These are phyloP conservation scores for Octonoba sinensis DNA, from an alignment of 2,888 invertebrate genomes.

Conservation along the genomic window DNA sequence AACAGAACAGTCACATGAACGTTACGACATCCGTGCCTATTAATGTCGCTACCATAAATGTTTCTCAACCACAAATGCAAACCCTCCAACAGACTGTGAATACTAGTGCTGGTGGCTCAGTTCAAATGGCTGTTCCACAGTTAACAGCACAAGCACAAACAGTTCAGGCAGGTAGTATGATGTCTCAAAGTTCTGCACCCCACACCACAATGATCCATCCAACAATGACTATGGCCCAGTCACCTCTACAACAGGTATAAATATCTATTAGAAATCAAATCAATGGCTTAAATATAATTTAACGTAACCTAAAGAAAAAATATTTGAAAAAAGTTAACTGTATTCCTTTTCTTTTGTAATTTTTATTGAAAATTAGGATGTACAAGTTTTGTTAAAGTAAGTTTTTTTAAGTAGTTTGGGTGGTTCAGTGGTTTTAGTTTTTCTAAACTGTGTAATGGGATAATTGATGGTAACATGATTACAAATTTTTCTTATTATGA, in stretches of 20 bases:
- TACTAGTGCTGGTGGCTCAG: slow-evolving; percentile 43
- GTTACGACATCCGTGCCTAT: slow-evolving; percentile 27
- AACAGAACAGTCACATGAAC: slow-evolving; percentile 37
- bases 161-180: slow-evolving; percentile 45
- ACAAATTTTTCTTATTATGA: no score
- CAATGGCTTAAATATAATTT: no score
- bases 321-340: no score
- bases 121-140: slow-evolving; percentile 49
- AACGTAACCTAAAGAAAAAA: no score
- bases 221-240: slow-evolving; percentile 56
- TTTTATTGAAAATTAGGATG: no score
- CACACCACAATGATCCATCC: slow-evolving; percentile 55
- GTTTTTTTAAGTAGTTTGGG: no score
- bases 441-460: no score
- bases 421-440: no score
- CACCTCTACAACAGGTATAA: slow-evolving; percentile 49
- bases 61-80: slow-evolving; percentile 28
- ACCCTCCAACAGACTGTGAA: slow-evolving; percentile 27
- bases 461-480: no score
- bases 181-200: slow-evolving; percentile 49
- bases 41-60: slow-evolving; percentile 41
- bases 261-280: no score
- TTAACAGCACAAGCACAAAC: slow-evolving; percentile 46
- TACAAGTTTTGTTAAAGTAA: no score
- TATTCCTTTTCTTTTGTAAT: no score